Base-by-base conservation (phyloP, 2,113 vertebrate species). In the Hipposideros armiger region DNA sequence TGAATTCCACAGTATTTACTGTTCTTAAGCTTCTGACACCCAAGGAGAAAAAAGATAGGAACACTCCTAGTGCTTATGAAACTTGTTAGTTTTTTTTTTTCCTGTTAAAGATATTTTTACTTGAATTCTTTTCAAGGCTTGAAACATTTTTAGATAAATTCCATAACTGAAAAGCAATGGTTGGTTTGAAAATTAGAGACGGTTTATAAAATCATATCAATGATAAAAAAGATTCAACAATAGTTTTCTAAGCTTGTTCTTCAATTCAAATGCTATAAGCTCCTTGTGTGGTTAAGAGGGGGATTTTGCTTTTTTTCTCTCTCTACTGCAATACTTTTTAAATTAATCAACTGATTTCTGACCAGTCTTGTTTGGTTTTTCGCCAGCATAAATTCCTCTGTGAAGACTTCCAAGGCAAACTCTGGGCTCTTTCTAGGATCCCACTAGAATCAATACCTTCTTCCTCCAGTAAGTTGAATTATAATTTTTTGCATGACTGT, bases 91-190 rank as follows among this genome's bases (percentile, higher is more conserved):
- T 93, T 93, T 96, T 92, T 96, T 92, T 91, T 82, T 96, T 97
- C 94, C 94, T 95, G 91, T 89, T 74, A 90, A 94, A 90, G 95
- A 87, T 96, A 96, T 95, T 97, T 96, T 94, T 95, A 94, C 30
- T 60, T 62, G 47, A 94, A 95, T 87, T 90, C 64, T 91, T 87
- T 87, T 62, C 89, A 76, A 92, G 60, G 84, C 67, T 74, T 62
- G 47, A 70, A 72, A 52, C 69, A 58, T 69, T 84, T 86, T 95
- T 76, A 81, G 85, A 78, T 64, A 69, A 89, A 91, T 89, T 76
- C 45, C 67, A 72, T 86, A 89, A 62, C 66, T 52, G 67, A 92
- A 95, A 70, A 89, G 22, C 84, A 56, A 36, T 56, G 20, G 50
- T 80, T 88, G 67, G 42, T 72, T 89, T 80, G 69, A 85, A 96